Conservation (phyloP, 2,797 vertebrate species). For the Macroramphosus scolopax region DNA sequence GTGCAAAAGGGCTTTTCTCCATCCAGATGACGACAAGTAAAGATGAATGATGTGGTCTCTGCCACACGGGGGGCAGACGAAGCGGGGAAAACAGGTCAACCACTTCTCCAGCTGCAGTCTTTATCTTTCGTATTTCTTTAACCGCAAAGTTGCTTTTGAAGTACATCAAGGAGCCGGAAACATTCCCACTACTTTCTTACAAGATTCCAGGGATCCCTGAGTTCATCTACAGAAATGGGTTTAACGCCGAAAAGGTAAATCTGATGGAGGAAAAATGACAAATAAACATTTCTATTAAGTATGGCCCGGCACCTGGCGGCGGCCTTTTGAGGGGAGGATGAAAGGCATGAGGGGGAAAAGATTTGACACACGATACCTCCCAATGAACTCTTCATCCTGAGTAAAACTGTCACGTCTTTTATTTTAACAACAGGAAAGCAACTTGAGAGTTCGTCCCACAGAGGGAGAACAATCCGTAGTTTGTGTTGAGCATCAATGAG, state of each 20-base stretch:
- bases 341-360: constrained; percentile 16
- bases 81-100: constrained; percentile 17
- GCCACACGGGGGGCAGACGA: constrained; percentile 36
- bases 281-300: constrained; percentile 11
- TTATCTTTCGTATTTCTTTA: too few species aligned
- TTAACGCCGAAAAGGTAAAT: constrained; percentile 7
- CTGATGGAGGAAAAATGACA: too few species aligned
- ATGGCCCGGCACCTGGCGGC: constrained; percentile 7
- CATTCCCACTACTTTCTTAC: constrained; percentile 14
- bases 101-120: constrained; percentile 53
- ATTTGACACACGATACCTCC: constrained; percentile 10
- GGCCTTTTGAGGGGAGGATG: constrained; percentile 5
- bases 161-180: constrained; percentile 24
- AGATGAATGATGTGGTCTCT: constrained; percentile 30
- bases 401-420: constrained; percentile 46
- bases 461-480: too few species aligned
- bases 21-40: constrained; percentile 31
- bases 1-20: too few species aligned
- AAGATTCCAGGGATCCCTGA: constrained; percentile 9
- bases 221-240: constrained; percentile 27
- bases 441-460: constrained; percentile 31
- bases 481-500: too few species aligned
- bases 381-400: constrained; percentile 44
- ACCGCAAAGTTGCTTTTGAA: too few species aligned
- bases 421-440: constrained; percentile 57